Conservation (phyloP, 2,113 vertebrate genomes). For the Limnothrissa miodon region DNA sequence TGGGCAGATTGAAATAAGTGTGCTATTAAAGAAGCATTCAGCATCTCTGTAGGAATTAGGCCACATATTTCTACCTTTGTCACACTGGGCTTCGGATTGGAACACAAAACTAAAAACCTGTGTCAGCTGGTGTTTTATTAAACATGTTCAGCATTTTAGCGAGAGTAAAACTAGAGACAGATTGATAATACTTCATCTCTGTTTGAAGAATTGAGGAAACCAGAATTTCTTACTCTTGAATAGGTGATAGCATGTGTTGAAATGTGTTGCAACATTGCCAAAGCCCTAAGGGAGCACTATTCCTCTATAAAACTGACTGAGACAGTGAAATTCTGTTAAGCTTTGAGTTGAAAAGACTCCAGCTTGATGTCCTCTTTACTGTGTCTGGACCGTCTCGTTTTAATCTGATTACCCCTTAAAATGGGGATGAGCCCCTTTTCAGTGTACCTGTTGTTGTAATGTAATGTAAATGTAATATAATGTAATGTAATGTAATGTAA, state of each 20-base stretch:
- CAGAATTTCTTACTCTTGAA: background rate
- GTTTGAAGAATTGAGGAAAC: background rate
- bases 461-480: too few relatives aligned
- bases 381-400: background rate
- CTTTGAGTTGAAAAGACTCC: background rate
- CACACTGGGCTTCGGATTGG: too few relatives aligned
- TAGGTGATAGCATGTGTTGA: background rate
- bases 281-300: background rate
- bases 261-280: slow-evolving; percentile 6
- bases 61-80: background rate
- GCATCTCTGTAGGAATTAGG: background rate
- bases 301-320: background rate
- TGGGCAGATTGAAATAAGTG: background rate
- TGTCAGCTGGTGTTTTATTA: background rate
- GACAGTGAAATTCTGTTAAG: background rate
- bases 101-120: too few relatives aligned
- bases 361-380: background rate
- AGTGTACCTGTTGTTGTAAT: background rate
- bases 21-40: background rate
- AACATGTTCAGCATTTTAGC: background rate
- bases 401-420: background rate
- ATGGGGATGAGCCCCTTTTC: background rate
- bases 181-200: too few relatives aligned
- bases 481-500: background rate
- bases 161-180: background rate